phyloP scores from a whole-genome alignment of 2,797 vertebrate species.

The Myotis planiceps region DNA sequence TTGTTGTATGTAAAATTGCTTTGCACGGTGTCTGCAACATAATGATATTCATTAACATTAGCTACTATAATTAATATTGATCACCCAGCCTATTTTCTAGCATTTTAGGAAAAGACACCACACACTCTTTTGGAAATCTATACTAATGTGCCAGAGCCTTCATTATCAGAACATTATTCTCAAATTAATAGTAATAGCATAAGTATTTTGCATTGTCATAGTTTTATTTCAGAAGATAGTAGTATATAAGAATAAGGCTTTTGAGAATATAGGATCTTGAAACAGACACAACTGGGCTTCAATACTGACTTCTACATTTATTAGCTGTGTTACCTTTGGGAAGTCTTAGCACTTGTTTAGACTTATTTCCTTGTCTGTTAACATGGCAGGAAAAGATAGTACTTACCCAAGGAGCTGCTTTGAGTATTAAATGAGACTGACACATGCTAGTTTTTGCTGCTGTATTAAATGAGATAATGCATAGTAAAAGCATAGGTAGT shows the following conservation, averaged over 20 bases:
- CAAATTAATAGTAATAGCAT: background rate
- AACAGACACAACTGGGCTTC: background rate
- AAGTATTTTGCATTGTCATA: background rate
- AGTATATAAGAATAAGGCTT: background rate
- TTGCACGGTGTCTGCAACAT: slow-evolving; percentile 28
- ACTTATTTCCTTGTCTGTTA: slow-evolving; percentile 25
- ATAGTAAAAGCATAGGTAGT: background rate
- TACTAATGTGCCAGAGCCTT: background rate
- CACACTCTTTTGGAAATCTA: slow-evolving; percentile 51
- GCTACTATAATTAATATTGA: slow-evolving; percentile 75
- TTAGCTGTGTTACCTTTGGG: background rate
- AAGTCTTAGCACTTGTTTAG: background rate
- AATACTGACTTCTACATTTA: background rate
- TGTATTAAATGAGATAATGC: background rate
- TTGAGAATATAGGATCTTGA: background rate
- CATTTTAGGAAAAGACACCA: slow-evolving; percentile 50
- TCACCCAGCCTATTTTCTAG: slow-evolving; percentile 48
- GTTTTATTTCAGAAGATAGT: slow-evolving; percentile 26
- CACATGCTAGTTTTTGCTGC: background rate
- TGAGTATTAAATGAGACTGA: background rate
- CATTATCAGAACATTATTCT: slow-evolving; percentile 54
- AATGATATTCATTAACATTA: slow-evolving; percentile 71
- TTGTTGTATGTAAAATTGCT: slow-evolving; percentile 44
- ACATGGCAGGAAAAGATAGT: background rate
- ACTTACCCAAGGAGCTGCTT: background rate